phyloP scores from a whole-genome alignment of 2,113 vertebrate genomes.

The Craseonycteris thonglongyai region DNA sequence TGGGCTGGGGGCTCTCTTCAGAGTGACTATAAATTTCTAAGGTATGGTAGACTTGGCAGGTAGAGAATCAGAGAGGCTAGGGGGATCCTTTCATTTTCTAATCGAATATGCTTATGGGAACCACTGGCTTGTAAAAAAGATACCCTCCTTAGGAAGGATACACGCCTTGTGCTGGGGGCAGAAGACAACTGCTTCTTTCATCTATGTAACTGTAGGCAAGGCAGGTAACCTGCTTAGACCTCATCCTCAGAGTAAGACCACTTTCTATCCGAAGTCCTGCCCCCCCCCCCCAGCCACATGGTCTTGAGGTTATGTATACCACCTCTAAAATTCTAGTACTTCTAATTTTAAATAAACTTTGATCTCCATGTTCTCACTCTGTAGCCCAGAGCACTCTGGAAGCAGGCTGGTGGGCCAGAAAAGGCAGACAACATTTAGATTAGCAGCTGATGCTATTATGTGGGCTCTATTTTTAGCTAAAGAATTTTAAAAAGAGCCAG shows the following conservation, averaged over 20 bases:
- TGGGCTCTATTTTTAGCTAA: conserved; percentile 45
- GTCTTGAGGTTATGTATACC: background rate
- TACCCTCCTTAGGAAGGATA: background rate
- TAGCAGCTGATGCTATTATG: conserved; percentile 47
- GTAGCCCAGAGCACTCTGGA: background rate
- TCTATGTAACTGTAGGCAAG: conserved; percentile 45
- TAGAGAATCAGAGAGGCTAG: background rate
- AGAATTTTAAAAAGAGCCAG: conserved; percentile 36
- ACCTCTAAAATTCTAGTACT: background rate
- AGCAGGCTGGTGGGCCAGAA: background rate
- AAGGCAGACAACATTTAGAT: conserved; percentile 25
- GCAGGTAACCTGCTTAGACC: conserved; percentile 52
- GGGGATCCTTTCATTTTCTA: background rate
- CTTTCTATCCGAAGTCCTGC: background rate
- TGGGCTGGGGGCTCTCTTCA: background rate
- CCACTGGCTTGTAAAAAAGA: background rate
- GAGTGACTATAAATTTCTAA: background rate
- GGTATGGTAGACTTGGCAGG: background rate
- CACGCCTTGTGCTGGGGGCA: background rate
- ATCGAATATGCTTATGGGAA: background rate
- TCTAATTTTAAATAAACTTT: background rate
- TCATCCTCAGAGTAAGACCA: conserved; percentile 8
- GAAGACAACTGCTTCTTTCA: conserved; percentile 35
- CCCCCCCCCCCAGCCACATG: background rate
- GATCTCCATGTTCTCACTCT: background rate